Percentiles rank a stretch among this genome's conserved stretches.
phyloP scores from a whole-genome alignment of 2,888 invertebrate genomes.

The Scaptomyza reducta region DNA sequence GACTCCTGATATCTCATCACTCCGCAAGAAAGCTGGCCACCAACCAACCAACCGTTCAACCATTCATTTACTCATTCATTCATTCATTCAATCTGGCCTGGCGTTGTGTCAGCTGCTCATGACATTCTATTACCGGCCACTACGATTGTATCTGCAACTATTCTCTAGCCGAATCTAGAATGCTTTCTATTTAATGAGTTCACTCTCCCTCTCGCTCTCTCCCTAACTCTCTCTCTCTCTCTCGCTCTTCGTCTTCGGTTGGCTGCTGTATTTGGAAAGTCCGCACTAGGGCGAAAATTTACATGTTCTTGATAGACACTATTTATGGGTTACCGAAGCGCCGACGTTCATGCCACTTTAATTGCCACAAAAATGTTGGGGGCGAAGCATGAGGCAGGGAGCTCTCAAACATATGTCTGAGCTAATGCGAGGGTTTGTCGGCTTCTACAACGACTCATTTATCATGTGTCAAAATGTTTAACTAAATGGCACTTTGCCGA shows the following conservation, averaged over 20 bases:
- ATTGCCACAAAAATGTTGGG: conserved; percentile 57
- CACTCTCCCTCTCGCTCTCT: conserved; percentile 9
- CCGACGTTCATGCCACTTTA: conserved; percentile 60
- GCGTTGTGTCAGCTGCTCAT: conserved; percentile 64
- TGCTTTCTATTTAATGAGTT: conserved; percentile 80
- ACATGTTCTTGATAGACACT: conserved; percentile 63
- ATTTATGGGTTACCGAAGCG: conserved; percentile 61
- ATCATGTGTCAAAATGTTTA: conserved; percentile 81
- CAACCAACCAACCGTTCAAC: conserved; percentile 2
- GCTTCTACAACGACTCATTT: conserved; percentile 71
- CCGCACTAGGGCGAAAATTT: conserved; percentile 49
- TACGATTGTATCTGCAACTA: conserved; percentile 43
- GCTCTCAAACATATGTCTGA: conserved; percentile 47
- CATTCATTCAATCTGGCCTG: conserved; percentile 29
- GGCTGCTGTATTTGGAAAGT: conserved; percentile 21
- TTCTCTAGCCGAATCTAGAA: conserved; percentile 65
- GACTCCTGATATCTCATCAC: conserved; percentile 67
- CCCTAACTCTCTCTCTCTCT: too few relatives aligned
- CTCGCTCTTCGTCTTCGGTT: neutral
- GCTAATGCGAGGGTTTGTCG: conserved; percentile 48
- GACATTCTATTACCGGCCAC: conserved; percentile 75
- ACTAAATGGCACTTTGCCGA: conserved; percentile 79
- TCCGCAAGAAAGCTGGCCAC: neutral
- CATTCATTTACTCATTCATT: conserved; percentile 8
- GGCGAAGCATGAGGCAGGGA: conserved; percentile 4